Percentiles rank a stretch among this genome's conserved stretches.
phyloP scores from a whole-genome alignment of 2,888 invertebrate species.

The Euplagia quadripunctaria region DNA sequence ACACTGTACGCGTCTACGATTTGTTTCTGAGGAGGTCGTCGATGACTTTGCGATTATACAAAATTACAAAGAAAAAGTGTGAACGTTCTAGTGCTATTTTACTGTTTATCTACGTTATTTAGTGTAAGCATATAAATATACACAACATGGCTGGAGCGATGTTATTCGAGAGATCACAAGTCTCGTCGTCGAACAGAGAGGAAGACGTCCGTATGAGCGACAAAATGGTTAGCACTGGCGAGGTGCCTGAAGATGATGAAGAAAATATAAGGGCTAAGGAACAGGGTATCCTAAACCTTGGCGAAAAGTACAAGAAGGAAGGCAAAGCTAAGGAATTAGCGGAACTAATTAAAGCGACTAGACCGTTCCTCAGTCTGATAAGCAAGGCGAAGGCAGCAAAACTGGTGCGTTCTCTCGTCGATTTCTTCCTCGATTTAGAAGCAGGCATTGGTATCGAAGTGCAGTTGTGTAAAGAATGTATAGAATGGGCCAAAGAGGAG shows the following conservation, averaged over 20 bases:
- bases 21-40: conserved; percentile 85
- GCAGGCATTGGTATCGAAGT: conserved; percentile 98
- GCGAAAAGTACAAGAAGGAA: conserved; percentile 96
- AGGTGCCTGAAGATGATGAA: conserved; percentile 93
- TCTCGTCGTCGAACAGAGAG: conserved; percentile 91
- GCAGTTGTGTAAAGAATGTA: conserved; percentile 98
- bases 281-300: conserved; percentile 97
- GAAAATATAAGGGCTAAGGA: conserved; percentile 97
- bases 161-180: conserved; percentile 95
- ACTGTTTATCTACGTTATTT: conserved; percentile 76
- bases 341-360: conserved; percentile 96
- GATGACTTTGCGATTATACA: conserved; percentile 87
- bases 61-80: conserved; percentile 86
- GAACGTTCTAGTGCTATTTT: conserved; percentile 77
- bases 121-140: conserved; percentile 83
- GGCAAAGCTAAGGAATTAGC: conserved; percentile 97
- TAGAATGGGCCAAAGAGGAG: conserved; percentile 99
- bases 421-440: conserved; percentile 98
- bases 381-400: conserved; percentile 99
- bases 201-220: conserved; percentile 92
- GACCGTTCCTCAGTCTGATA: conserved; percentile 97
- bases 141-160: conserved; percentile 95
- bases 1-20: conserved; percentile 83
- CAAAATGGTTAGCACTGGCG: conserved; percentile 93
- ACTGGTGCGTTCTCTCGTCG: conserved; percentile 97